These are phyloP conservation scores for Phycodurus eques DNA, from an alignment of 2,113 vertebrate species.

Conservation along the genomic window DNA sequence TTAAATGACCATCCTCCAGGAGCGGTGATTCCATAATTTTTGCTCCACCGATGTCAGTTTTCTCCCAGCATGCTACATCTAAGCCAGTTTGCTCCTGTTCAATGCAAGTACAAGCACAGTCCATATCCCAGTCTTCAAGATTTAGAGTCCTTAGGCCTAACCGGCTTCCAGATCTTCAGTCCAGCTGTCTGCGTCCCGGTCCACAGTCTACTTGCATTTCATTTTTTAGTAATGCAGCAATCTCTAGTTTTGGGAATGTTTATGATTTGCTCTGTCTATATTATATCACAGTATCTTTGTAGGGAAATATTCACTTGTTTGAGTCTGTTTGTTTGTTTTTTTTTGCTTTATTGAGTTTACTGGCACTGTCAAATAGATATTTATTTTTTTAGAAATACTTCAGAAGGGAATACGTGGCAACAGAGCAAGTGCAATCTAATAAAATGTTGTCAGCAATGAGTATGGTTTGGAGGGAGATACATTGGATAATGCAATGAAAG, in stretches of 20 bases:
- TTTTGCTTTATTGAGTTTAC: background rate
- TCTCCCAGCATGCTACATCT: background rate
- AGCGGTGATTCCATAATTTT: too few species aligned
- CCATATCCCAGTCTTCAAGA: background rate
- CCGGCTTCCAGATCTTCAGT: background rate
- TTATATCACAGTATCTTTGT: background rate
- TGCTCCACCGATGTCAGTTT: background rate
- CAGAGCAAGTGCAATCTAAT: slow-evolving; percentile 5
- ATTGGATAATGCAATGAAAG: slow-evolving; percentile 3
- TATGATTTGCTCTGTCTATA: background rate
- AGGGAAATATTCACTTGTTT: background rate
- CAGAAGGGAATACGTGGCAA: background rate
- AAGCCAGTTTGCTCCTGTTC: background rate
- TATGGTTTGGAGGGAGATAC: background rate
- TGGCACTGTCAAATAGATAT: too few species aligned
- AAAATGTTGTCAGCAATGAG: slow-evolving; percentile 21
- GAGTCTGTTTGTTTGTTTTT: too few species aligned
- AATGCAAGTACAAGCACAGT: background rate
- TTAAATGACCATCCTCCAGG: too few species aligned
- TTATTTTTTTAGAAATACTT: too few species aligned
- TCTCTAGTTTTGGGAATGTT: background rate
- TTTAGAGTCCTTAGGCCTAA: background rate
- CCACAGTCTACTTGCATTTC: background rate
- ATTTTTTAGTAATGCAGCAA: background rate
- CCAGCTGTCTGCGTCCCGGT: background rate